A percentile compares a stretch with the other conserved stretches of the same genome.
Evolutionary conservation across 1,140 invertebrate species (phyloP).

Genomic region (Halesus radiatus): DNA sequence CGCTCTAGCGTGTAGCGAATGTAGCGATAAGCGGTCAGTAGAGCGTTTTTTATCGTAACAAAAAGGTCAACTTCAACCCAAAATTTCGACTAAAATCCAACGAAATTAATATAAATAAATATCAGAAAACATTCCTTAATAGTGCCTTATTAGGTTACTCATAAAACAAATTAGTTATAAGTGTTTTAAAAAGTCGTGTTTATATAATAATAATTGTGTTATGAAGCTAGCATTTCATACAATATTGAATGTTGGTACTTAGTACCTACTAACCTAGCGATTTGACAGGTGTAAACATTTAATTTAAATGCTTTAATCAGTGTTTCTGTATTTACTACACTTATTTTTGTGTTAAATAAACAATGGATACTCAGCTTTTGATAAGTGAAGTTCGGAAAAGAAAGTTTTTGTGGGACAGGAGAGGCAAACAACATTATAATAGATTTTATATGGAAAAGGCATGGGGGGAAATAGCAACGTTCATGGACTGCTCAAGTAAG

Average conservation of each 20-base stretch:
- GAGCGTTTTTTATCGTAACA: background rate
- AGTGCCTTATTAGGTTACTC: background rate
- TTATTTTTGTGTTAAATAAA: background rate
- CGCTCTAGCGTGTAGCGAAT: background rate
- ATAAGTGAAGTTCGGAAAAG: constrained; percentile 40
- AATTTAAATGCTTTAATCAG: no score
- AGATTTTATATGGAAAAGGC: constrained; percentile 26
- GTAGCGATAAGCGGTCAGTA: background rate
- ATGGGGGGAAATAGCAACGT: constrained; percentile 31
- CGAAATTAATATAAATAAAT: background rate
- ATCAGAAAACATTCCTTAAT: background rate
- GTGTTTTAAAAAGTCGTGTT: background rate
- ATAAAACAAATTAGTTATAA: no score
- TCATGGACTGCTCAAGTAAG: constrained; percentile 47
- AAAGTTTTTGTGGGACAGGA: constrained; percentile 36
- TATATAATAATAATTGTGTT: background rate
- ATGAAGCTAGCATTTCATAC: no score
- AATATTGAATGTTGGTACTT: no score
- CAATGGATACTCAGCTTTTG: constrained; percentile 37
- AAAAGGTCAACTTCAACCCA: no score
- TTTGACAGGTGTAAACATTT: no score
- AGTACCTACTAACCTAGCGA: no score
- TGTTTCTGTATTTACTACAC: no score
- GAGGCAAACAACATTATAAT: constrained; percentile 30
- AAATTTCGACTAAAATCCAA: no score